These are phyloP conservation scores for Heliconius charithonia DNA, from an alignment of 2,888 invertebrate species.

Conservation along the genomic window DNA sequence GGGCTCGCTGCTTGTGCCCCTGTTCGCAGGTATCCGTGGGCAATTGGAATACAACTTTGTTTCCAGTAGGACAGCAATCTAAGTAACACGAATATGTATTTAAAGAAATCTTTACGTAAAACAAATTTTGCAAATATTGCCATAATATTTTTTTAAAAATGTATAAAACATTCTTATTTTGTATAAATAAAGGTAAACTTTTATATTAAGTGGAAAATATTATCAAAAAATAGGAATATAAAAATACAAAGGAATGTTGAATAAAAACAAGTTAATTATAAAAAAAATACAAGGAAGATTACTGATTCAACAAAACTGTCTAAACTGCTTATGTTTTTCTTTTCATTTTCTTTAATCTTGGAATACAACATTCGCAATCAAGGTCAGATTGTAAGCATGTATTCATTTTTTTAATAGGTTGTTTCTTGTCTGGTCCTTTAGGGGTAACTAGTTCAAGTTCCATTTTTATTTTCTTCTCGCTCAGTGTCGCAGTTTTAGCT, in stretches of 20 bases:
- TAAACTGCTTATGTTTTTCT: constrained; percentile 38
- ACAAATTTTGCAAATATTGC: not conserved
- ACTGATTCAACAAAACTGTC: not conserved
- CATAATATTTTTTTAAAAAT: not conserved
- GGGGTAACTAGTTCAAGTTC: constrained; percentile 88
- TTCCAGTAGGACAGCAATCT: constrained; percentile 81
- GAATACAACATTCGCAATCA: constrained; percentile 68
- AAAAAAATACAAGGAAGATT: not conserved
- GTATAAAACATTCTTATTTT: not conserved
- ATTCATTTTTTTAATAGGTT: constrained; percentile 72
- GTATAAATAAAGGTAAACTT: not conserved
- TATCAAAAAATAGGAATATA: not conserved
- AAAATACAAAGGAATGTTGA: not conserved
- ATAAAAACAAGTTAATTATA: not conserved
- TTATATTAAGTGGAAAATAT: not conserved
- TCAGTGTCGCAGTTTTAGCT: constrained; percentile 86
- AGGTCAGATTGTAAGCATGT: constrained; percentile 68
- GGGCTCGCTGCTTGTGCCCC: constrained; percentile 73
- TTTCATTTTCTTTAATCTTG: constrained; percentile 58
- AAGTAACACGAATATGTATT: constrained; percentile 60
- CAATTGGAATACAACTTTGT: constrained; percentile 78
- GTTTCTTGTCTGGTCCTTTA: constrained; percentile 83
- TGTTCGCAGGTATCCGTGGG: constrained; percentile 70
- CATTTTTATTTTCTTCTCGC: constrained; percentile 85
- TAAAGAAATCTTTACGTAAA: not conserved